phyloP scores from a whole-genome alignment of 2,888 invertebrate species.

The Sylvicola cinctus region DNA sequence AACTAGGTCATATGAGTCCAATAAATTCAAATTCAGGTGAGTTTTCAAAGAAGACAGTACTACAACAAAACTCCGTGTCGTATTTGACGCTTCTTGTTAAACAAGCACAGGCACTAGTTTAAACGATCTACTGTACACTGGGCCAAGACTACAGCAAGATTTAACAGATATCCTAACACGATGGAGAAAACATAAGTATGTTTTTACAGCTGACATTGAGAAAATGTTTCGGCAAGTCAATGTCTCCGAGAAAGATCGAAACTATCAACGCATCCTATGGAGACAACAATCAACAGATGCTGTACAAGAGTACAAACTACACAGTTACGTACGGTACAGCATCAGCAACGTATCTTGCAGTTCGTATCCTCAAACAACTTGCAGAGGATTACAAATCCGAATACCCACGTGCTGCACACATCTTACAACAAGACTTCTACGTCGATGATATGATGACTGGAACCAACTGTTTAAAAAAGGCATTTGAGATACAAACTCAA shows the following conservation, averaged over 20 bases:
- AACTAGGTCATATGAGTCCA: slow-evolving; percentile 3
- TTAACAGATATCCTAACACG: no score
- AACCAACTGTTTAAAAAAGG: slow-evolving; percentile 6
- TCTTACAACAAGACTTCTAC: slow-evolving; percentile 8
- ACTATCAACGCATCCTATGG: no score
- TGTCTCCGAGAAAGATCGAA: no score
- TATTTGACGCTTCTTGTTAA: no score
- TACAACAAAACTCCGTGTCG: slow-evolving; percentile 1
- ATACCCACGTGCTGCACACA: slow-evolving; percentile 8
- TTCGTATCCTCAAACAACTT: slow-evolving; percentile 7
- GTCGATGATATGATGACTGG: slow-evolving; percentile 10
- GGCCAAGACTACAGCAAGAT: no score
- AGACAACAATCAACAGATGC: no score
- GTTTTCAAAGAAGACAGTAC: slow-evolving; percentile 3
- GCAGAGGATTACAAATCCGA: slow-evolving; percentile 4
- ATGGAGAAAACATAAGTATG: no score
- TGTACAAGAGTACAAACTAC: no score
- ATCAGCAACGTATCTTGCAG: slow-evolving; percentile 10
- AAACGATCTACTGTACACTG: no score
- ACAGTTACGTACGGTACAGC: slow-evolving; percentile 12
- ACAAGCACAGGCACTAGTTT: no score
- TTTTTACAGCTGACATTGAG: no score
- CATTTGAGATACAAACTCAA: slow-evolving; percentile 7
- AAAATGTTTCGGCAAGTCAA: no score
- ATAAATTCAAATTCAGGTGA: background rate